phyloP scores from a whole-genome alignment of 1,140 invertebrate species.

The Heliconius hermathena region DNA sequence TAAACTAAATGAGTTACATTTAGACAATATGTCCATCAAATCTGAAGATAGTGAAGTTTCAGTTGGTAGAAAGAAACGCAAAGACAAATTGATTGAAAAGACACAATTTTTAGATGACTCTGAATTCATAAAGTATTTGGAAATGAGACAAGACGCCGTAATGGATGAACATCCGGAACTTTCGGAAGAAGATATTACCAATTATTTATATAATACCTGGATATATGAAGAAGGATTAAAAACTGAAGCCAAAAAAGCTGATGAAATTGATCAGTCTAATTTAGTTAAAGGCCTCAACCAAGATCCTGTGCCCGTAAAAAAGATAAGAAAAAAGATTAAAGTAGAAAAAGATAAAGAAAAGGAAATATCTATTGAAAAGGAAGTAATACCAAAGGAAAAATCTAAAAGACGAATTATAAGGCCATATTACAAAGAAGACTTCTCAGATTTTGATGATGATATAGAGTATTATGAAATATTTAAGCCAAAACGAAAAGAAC shows the following conservation, averaged over 20 bases:
- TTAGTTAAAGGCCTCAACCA: conserved; percentile 65
- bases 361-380: conserved; percentile 35
- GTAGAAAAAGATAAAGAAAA: conserved; percentile 49
- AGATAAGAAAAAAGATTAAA: conserved; percentile 56
- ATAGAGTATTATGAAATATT: conserved; percentile 61
- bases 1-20: conserved; percentile 44
- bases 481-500: conserved; percentile 43
- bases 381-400: conserved; percentile 55
- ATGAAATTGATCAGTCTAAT: conserved; percentile 58
- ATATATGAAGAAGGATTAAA: conserved; percentile 74
- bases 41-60: conserved; percentile 57
- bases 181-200: conserved; percentile 74
- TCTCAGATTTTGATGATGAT: conserved; percentile 65
- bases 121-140: conserved; percentile 81
- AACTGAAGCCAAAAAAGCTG: conserved; percentile 59
- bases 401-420: conserved; percentile 62
- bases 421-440: conserved; percentile 68
- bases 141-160: conserved; percentile 77
- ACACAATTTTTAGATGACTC: conserved; percentile 56
- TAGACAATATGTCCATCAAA: conserved; percentile 59
- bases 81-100: conserved; percentile 38
- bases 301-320: conserved; percentile 49
- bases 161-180: conserved; percentile 81
- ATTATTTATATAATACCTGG: conserved; percentile 82
- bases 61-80: conserved; percentile 48